A percentile compares a stretch with the other conserved stretches of the same genome.
phyloP scores from a whole-genome alignment of 2,113 vertebrate species.

The Eptesicus fuscus region DNA sequence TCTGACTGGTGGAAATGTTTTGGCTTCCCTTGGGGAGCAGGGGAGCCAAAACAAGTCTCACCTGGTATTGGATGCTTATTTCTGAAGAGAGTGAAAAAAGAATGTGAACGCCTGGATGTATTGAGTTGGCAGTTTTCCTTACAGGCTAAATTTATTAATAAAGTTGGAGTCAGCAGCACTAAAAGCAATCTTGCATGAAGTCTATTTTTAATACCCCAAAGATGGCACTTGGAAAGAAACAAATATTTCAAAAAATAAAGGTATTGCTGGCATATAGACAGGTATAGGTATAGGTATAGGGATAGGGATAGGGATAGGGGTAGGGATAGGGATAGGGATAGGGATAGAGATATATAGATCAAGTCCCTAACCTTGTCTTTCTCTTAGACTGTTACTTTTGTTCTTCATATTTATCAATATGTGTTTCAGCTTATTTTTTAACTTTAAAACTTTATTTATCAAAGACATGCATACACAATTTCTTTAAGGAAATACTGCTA shows the following conservation, averaged over 20 bases:
- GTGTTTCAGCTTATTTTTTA: not conserved
- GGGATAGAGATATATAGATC: not conserved
- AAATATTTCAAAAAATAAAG: not conserved
- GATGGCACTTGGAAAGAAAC: not conserved
- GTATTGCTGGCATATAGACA: not conserved
- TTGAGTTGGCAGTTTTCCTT: not conserved
- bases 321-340: not conserved
- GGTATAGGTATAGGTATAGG: not conserved
- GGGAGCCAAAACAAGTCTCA: not conserved
- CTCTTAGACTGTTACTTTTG: not conserved
- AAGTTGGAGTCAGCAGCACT: not conserved
- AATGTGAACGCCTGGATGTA: not conserved
- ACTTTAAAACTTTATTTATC: not conserved
- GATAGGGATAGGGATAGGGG: not conserved
- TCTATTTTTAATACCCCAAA: constrained; percentile 14
- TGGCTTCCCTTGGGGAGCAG: not conserved
- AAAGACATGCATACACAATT: not conserved
- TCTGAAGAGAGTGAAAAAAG: not conserved
- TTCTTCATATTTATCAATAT: not conserved
- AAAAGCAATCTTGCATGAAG: not conserved
- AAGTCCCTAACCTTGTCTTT: not conserved
- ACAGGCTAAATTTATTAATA: constrained; percentile 7
- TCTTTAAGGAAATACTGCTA: not conserved
- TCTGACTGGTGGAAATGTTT: not conserved
- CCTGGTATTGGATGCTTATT: not conserved